Evolutionary conservation across 2,113 vertebrate species (phyloP).

Genomic region (Holacanthus passer): DNA sequence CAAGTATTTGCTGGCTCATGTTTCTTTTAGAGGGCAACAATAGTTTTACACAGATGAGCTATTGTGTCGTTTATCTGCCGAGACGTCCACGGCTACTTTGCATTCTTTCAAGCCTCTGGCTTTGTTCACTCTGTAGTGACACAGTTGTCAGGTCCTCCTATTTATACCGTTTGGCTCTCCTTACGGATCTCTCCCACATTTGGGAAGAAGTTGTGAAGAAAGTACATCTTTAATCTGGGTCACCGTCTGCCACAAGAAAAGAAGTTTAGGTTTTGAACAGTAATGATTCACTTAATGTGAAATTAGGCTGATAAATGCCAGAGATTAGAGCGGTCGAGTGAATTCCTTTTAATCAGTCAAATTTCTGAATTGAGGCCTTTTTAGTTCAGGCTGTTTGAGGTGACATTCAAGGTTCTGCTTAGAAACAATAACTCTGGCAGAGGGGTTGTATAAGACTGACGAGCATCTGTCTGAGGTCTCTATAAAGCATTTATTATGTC

Average conservation of each 20-base stretch:
- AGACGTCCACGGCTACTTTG: conserved; percentile 52
- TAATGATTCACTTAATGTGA: conserved; percentile 38
- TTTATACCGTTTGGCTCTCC: conserved; percentile 29
- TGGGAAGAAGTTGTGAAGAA: conserved; percentile 32
- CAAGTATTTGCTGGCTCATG: conserved; percentile 32
- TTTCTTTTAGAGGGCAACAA: conserved; percentile 36
- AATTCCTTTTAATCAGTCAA: conserved; percentile 51
- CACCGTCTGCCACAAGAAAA: conserved; percentile 21
- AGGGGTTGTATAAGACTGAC: neutral
- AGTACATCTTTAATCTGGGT: conserved; percentile 44
- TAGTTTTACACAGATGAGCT: conserved; percentile 48
- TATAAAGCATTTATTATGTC: neutral
- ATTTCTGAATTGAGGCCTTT: conserved; percentile 26
- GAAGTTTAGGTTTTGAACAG: conserved; percentile 13
- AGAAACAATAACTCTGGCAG: conserved; percentile 18
- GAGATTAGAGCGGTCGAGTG: conserved; percentile 37
- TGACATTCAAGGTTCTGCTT: conserved; percentile 49
- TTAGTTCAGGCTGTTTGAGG: conserved; percentile 29
- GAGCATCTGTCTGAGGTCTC: neutral
- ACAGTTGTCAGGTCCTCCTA: conserved; percentile 38
- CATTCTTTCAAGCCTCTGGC: conserved; percentile 45
- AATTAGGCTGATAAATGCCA: conserved; percentile 48
- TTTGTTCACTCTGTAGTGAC: conserved; percentile 45
- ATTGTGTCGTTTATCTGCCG: conserved; percentile 57
- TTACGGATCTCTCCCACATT: conserved; percentile 26